Base-by-base conservation (phyloP, 2,888 invertebrate genomes). In the Apamea monoglypha region DNA sequence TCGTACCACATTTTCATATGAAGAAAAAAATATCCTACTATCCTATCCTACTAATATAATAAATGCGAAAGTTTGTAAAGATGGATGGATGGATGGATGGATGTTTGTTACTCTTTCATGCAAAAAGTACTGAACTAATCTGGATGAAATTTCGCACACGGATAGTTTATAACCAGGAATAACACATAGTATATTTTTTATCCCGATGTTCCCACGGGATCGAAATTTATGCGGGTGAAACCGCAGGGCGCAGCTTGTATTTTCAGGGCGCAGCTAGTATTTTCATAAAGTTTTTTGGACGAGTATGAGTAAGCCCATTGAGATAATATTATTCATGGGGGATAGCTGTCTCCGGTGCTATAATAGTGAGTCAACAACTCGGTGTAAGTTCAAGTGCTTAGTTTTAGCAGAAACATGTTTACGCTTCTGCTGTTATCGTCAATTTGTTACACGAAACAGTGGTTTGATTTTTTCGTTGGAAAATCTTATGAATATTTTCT, bases 341-440 rank as follows among this genome's bases (percentile, higher is more conserved):
- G 40, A 61, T 61, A 53, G 61, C 40, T 40, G 32, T 78, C 32
- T 59, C 66, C 21, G 7, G 5, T 67, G 29, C 50, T 79, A 80
- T 80, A n/a, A 53, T 59, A 40, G 63, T 69, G 40, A 63, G n/a
- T 80, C 40, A 78, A 56, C 47, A 40, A 53, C 8, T 25, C 29
- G 36, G 10, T 56, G 21, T 6, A 59, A 53, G 53, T 53, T 64
- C 36, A 81, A 53, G 44, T 73, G 44, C 14, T 81, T 44, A 47
- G 5, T 36, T 79, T 64, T 29, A 81, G 72, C 44, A 63, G 53
- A 61, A 80, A 79, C n/a, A 12, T 32, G 81, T 79, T 78, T 63
- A 50, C 40, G 6, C 44, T 81, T 68, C 32, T 6, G 4, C 40
- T n/a, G 70, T 40, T 69, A 40, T 50, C 63, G 40, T 44, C 14